Base-by-base conservation (phyloP, 2,888 invertebrate genomes). In the Ichneumoninae sp. region DNA sequence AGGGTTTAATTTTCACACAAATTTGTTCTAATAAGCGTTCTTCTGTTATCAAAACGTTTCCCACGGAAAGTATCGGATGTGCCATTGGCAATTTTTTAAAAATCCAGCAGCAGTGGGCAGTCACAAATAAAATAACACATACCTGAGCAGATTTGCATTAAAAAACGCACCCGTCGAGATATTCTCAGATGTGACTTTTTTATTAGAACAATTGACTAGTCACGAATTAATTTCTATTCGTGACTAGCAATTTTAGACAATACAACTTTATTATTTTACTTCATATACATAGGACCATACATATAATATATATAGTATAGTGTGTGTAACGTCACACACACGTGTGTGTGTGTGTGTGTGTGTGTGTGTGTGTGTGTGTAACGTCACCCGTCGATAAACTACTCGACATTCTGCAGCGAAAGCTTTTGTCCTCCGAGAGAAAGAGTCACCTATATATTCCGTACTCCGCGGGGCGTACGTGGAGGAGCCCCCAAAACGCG, bases 341-440 rank as follows among this genome's bases (percentile, higher is more conserved):
- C n/a, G n/a, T n/a, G n/a, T n/a, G n/a, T n/a, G n/a, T n/a, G n/a
- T n/a, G n/a, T n/a, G n/a, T n/a, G n/a, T n/a, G n/a, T n/a, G n/a
- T n/a, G n/a, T n/a, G n/a, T n/a, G n/a, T n/a, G n/a, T n/a, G n/a
- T n/a, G n/a, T n/a, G n/a, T n/a, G n/a, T n/a, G n/a, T n/a, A n/a
- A 13, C 30, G 5, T 30, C 66, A 50, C 47, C 76, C 60, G 78
- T 78, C 74, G 65, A 78, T 74, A 72, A 77, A 65, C 65, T 54
- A 26, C 57, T 78, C 77, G 76, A 72, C 36, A 77, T 77, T 65
- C 72, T 50, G 72, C 69, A 77, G 30, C 69, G 72, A 54, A 33
- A 78, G 84, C 84, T 81, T 81, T 82, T 84, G 81, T 81, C 57
- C 74, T 75, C 77, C 16, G 54, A n/a, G 33, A 66, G 62, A 57